Evolutionary conservation across 53 echinoderm and acorn worm genomes (phyloP).

Genomic region (Paelopatides confundens): DNA sequence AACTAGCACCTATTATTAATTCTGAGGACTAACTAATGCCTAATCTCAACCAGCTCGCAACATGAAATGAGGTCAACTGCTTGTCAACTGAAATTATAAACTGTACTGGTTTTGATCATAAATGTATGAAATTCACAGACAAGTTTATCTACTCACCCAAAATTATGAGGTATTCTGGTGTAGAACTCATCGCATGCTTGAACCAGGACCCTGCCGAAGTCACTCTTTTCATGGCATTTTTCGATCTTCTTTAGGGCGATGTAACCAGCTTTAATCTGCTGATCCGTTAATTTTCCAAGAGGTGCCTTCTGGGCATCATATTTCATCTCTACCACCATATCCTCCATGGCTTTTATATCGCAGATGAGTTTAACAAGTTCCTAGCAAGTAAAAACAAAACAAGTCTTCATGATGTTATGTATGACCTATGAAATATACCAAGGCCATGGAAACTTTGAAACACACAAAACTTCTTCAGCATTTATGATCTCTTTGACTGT

Average conservation of each 20-base stretch:
- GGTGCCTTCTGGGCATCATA: constrained; percentile 98
- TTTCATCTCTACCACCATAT: constrained; percentile 97
- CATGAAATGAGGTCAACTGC: no score
- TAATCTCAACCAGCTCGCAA: no score
- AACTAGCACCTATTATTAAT: no score
- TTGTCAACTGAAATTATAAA: no score
- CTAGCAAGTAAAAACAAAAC: constrained; percentile 44
- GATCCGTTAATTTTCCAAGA: constrained; percentile 87
- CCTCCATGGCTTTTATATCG: constrained; percentile 94
- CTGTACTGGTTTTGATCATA: no score
- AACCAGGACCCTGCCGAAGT: constrained; percentile 82
- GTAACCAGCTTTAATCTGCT: constrained; percentile 95
- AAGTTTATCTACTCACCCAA: constrained; percentile 80
- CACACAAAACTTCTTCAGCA: no score
- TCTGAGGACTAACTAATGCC: no score
- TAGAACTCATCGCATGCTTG: constrained; percentile 96
- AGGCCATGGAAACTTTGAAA: no score
- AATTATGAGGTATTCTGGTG: constrained; percentile 95
- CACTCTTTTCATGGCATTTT: constrained; percentile 73
- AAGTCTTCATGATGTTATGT: no score
- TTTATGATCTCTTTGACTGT: no score
- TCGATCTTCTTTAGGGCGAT: constrained; percentile 91
- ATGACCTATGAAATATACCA: no score
- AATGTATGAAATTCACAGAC: no score
- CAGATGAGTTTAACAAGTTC: constrained; percentile 88